Evolutionary conservation across 2,888 invertebrate species (phyloP).

Genomic region (Latrodectus elegans): DNA sequence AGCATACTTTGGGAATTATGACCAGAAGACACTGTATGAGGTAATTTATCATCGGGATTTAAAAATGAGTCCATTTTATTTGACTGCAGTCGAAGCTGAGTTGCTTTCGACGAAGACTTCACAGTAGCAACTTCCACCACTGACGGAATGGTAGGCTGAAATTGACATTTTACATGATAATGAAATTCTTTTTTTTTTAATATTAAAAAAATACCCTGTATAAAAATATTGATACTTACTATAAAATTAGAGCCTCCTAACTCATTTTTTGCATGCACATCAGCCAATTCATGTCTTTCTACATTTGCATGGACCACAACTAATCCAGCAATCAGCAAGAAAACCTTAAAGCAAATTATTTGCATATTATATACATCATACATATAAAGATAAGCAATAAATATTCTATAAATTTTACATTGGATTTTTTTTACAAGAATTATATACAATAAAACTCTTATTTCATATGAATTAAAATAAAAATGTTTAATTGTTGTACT

Average conservation of each 20-base stretch:
- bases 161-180: no score
- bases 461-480: no score
- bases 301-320: slow-evolving; percentile 10
- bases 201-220: background rate
- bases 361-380: no score
- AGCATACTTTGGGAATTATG: slow-evolving; percentile 4
- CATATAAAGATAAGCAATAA: no score
- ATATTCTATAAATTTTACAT: no score
- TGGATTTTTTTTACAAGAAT: no score
- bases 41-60: slow-evolving; percentile 12
- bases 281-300: background rate
- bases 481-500: no score
- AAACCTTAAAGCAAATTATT: background rate
- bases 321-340: slow-evolving; percentile 1
- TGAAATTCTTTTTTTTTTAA: no score
- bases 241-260: background rate
- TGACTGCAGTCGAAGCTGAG: slow-evolving; percentile 7
- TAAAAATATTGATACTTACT: background rate
- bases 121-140: slow-evolving; percentile 4
- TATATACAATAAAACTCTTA: no score
- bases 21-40: background rate
- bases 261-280: background rate
- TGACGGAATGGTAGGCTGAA: slow-evolving; percentile 21
- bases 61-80: background rate
- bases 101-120: background rate